These are phyloP conservation scores for Tachycineta bicolor DNA, from an alignment of 2,113 vertebrate genomes.

Conservation along the genomic window DNA sequence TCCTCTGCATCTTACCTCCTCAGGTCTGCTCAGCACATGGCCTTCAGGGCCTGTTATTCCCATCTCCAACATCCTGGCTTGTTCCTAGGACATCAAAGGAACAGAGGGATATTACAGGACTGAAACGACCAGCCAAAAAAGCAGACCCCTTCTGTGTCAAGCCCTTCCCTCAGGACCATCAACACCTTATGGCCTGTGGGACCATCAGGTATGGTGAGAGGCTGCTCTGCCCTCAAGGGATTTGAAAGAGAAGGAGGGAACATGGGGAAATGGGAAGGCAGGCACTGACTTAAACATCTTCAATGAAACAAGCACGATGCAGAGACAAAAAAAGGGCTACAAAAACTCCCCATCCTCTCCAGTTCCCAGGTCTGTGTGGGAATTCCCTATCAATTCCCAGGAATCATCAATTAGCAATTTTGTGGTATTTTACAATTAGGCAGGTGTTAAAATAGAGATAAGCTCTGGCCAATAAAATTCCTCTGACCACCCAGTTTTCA, in stretches of 20 bases:
- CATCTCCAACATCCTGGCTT: constrained; percentile 92
- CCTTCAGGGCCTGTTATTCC: constrained; percentile 95
- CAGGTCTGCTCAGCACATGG: constrained; percentile 92
- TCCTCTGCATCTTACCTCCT: constrained; percentile 82
- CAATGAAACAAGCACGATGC: not conserved
- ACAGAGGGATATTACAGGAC: not conserved
- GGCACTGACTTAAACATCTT: not conserved
- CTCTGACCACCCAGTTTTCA: not conserved
- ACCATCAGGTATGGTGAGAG: not conserved
- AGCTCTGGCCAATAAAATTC: not conserved
- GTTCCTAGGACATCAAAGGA: constrained; percentile 80
- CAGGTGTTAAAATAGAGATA: not conserved
- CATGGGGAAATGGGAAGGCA: not conserved
- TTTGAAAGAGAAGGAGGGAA: not conserved
- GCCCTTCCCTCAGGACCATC: not conserved
- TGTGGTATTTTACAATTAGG: not conserved
- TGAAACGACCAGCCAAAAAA: not conserved
- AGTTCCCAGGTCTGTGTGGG: not conserved
- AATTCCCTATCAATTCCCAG: not conserved
- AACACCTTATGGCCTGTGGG: not conserved
- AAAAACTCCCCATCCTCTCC: not conserved
- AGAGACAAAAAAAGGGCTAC: not conserved
- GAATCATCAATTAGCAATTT: not conserved
- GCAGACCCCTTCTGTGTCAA: not conserved
- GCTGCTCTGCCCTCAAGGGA: not conserved